Conservation (phyloP, 2,888 invertebrate genomes). For the Crepidodera aurea region DNA sequence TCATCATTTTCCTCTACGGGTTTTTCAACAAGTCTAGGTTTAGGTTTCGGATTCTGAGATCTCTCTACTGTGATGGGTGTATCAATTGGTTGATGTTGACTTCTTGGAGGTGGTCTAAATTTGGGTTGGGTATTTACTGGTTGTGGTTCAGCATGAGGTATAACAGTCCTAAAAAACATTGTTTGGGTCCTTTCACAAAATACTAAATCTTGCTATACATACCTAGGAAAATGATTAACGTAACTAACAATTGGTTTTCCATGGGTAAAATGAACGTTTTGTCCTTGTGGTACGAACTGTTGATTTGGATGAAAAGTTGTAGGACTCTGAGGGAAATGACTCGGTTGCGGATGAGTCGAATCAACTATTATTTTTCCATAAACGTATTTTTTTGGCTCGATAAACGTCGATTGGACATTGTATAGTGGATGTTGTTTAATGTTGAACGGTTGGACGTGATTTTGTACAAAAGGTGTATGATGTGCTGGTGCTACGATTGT, state of each 20-base stretch:
- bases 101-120: conserved; percentile 27
- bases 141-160: background rate
- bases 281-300: conserved; percentile 16
- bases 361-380: conserved; percentile 50
- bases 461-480: conserved; percentile 46
- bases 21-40: conserved; percentile 25
- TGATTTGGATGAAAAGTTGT: conserved; percentile 28
- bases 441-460: conserved; percentile 28
- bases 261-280: conserved; percentile 6
- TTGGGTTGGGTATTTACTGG: conserved; percentile 4
- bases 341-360: conserved; percentile 29
- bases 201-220: too few species aligned
- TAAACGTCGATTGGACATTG: conserved; percentile 32
- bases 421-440: conserved; percentile 42
- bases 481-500: conserved; percentile 48
- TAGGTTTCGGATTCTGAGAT: conserved; percentile 7
- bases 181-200: too few species aligned
- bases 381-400: conserved; percentile 48
- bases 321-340: conserved; percentile 3
- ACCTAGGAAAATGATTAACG: conserved; percentile 24
- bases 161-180: background rate
- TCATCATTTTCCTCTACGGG: conserved; percentile 35
- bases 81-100: conserved; percentile 26
- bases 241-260: conserved; percentile 17
- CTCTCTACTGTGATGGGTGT: conserved; percentile 8